Base-by-base conservation (phyloP, 1,140 invertebrate species). In the Trichomalopsis sarcophagae region DNA sequence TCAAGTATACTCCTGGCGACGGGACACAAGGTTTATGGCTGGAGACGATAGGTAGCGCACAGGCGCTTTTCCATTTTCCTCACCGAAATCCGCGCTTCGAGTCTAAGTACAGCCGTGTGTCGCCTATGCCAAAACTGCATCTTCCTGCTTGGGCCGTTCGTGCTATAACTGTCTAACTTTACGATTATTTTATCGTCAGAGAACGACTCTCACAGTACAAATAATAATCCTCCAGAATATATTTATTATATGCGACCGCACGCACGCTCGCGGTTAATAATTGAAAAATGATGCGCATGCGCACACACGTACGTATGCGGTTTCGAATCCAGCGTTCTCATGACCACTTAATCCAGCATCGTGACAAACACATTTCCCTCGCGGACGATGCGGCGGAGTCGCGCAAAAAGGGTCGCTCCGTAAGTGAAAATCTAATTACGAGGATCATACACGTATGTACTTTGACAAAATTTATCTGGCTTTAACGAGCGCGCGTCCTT, bases 381-480 rank as follows among this genome's bases (percentile, higher is more conserved):
- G 62, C 4, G 33, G 33, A 36, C 33, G 33, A 36, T 71, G 10
- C 69, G 6, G 6, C 69, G 69, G 2, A 17, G 27, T 27, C n/a
- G n/a, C n/a, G 68, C n/a, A 17, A 69, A 10, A 11, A n/a, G 33
- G 33, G 10, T 71, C 69, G 17, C 13, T 33, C 27, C 2, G 21
- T 62, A 62, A 62, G 55, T 62, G 55, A 62, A 62, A 62, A n/a
- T 62, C 55, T 62, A 62, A 62, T 62, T 62, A 62, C 55, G 55
- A 62, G 55, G 47, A 17, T 27, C 33, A 71, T 30, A 71, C 33
- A 27, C 27, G 27, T 27, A 27, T 27, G 33, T 71, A 71, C 17
- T 76, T 76, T 76, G n/a, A 76, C 40, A 50, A 50, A n/a, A 44
- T 75, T 36, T 75, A 75, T 75, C 73, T 76, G 30, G n/a, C 40